Evolutionary conservation across 2,888 invertebrate species (phyloP), one percentile per base, ranked within the genome.

Genomic region (Acrobasis suavella): DNA sequence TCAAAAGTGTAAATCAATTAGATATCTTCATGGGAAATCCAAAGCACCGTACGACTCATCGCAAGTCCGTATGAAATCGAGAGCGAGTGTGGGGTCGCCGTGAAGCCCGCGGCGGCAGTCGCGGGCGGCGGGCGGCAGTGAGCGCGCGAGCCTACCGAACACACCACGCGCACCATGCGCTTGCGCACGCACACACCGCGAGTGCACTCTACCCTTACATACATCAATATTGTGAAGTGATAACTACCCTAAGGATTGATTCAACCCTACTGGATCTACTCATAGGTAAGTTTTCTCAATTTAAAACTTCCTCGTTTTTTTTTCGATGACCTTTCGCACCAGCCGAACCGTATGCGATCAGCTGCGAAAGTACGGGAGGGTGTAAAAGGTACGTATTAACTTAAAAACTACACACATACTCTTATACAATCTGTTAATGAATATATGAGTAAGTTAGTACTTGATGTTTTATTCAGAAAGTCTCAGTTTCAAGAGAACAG

Each of bases 141-240:
- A 83, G 83, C 84, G 86, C 83, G 83, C 86, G 81, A 76, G 79
- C 86, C 71, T 65, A 76, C 73, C 78, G 82, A 80, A 70, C 80
- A 83, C 83, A 80, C 85, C 80, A 61, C 75, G 76, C 81, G 74
- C 77, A 86, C 74, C 81, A 89, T 89, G 91, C 85, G 81, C 83
- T 77, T 89, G 91, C 85, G 81, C 83, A 77, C 74, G 74, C 74
- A 78, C 73, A 68, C 54, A 54, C 66, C 91, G 90, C 88, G 90
- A 88, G 89, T 91, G 89, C 70, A 75, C 76, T 72, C 71, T 72
- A 77, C 80, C 72, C 71, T 75, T 75, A 72, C 75, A 76, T 77
- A 79, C 75, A 69, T 71, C 72, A 78, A 83, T 69, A 77, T 76
- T 80, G 89, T 91, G 88, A 86, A 90, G 91, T 91, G 91, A 87